Evolutionary conservation across 2,113 vertebrate genomes (phyloP), one percentile per base, ranked within the genome.

Genomic region (Morone chrysops): DNA sequence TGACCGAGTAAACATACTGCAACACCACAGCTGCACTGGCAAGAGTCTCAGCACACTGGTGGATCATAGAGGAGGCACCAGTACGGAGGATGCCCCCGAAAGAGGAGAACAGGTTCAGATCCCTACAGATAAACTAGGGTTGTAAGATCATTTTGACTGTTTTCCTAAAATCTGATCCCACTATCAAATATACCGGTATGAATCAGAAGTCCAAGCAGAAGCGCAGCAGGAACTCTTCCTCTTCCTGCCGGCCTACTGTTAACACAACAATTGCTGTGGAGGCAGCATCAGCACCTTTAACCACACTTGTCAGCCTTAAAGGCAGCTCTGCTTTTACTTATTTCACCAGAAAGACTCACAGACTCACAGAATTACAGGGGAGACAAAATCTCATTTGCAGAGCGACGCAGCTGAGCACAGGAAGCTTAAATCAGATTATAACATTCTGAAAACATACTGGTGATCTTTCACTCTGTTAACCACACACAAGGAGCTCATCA

Each of bases 341-440:
- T 17, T 8, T 11, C 43, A 36, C 38, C 17, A 53, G 12, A 3
- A 20, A 4, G 0, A 51, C n/a, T 48, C 45, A 25, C 14, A 4
- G 0, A 51, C n/a, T 48, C 45, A 25, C 14, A 36, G 25, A 59
- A 59, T 14, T 16, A 31, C 3, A 13, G 25, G 45, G 13, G 31
- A 31, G n/a, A 59, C 5, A 36, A 18, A 31, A 4, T 47, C 38
- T 51, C 4, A 38, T 13, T 22, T 20, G 40, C 2, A 6, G 63
- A 20, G 45, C 50, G n/a, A 31, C 1, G 16, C 16, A 57, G 38
- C 56, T 4, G n/a, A 54, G 66, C 80, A 66, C 75, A 79, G 70
- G 70, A 72, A 83, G 60, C 14, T n/a, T 22, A 4, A 38, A 82
- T 71, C 70, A 50, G 60, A 76, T 79, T 6, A 17, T 9, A 51